Percentiles rank a stretch among this genome's conserved stretches.
Conservation (phyloP, 2,797 vertebrate genomes). For the Platyrinchus mystaceus region DNA sequence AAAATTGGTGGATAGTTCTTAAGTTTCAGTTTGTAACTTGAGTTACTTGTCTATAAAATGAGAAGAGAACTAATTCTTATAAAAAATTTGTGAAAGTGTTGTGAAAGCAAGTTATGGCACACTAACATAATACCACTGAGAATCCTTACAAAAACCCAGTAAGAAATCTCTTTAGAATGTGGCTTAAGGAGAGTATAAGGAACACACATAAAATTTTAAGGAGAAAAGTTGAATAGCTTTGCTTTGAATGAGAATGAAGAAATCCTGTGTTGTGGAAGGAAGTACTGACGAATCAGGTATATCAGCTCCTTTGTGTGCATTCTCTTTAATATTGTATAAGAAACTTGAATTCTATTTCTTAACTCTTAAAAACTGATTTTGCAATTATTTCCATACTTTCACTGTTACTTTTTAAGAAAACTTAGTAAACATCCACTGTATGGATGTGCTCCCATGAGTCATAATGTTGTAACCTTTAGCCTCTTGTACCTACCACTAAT, state of each 20-base stretch:
- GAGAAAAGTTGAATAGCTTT: neutral
- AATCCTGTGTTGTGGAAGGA: neutral
- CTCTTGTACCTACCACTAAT: neutral
- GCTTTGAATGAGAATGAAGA: neutral
- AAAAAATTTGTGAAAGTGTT: neutral
- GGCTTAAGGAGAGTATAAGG: neutral
- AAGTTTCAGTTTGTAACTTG: neutral
- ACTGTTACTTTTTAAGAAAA: neutral
- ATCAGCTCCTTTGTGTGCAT: neutral
- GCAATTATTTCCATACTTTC: neutral
- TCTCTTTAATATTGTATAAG: neutral
- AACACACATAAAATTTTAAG: neutral
- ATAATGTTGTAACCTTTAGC: neutral
- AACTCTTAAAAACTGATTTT: neutral
- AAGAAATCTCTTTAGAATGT: neutral
- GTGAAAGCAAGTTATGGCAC: neutral
- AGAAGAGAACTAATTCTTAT: neutral
- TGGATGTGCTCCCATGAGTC: neutral
- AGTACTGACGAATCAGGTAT: neutral
- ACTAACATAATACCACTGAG: fast-evolving
- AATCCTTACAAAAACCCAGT: neutral
- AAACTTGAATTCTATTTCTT: neutral
- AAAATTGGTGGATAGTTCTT: neutral
- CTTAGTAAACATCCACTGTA: neutral
- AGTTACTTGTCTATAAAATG: neutral